Base-by-base conservation (phyloP, 1,140 invertebrate genomes). In the Carposina sasakii region DNA sequence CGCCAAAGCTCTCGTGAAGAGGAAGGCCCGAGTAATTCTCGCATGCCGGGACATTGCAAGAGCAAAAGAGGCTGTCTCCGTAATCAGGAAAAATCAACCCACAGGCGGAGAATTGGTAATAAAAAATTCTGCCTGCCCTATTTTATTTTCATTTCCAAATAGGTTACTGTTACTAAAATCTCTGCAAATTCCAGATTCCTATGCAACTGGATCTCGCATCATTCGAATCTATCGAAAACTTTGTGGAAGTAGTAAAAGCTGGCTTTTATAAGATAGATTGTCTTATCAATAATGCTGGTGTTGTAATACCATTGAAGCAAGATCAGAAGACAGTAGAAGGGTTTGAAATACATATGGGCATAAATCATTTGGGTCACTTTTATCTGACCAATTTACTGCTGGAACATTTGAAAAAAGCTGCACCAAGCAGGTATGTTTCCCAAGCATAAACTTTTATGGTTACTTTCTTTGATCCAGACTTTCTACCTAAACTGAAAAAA, bases 271-370 rank as follows among this genome's bases (percentile, higher is more conserved):
- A 82, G 52, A 85, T 98, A 33, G 90, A 98, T 85, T 88, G 96
- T 21, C 85, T 98, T 24, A 92, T 98, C 34, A 98, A 98, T 73
- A 98, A 98, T 86, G 96, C 95, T 16, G 95, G 93, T 9, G 88
- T 96, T 0, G 87, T 90, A 53, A 90, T 91, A 52, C 91, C 91
- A 2, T 69, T 87, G 5, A 60, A 76, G 5, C n/a, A 59, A 13
- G 81, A 81, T 48, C 37, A 63, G 30, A 87, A 87, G 48, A 92
- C 91, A 0, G 88, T 88, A 50, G 94, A 97, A 62, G 94, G 94
- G 1, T 92, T 92, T 67, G 96, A 97, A 71, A 88, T 88, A 42
- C 91, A 95, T 53, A 83, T 95, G 13, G 92, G 91, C 12, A 89
- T 91, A 0, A 95, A 95, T 72, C 90, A 95, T 74, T 76, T 95